Conservation (phyloP, 2,888 invertebrate species). For the Drosophila melanosoma region DNA sequence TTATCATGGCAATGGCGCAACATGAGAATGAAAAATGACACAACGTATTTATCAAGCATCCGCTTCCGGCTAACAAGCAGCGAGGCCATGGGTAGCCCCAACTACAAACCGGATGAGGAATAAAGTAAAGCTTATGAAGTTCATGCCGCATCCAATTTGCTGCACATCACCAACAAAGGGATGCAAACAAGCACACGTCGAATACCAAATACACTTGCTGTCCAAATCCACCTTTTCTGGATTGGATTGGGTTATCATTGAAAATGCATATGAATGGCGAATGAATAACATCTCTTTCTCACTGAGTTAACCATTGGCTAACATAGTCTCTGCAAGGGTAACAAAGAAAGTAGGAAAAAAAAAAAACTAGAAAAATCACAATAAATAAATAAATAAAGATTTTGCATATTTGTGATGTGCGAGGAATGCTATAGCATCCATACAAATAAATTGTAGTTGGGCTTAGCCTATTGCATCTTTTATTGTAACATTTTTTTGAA, state of each 20-base stretch:
- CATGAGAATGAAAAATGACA: slow-evolving; percentile 56
- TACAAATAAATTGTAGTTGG: not conserved
- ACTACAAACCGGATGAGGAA: slow-evolving; percentile 38
- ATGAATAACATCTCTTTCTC: not conserved
- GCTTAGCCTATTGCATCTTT: not conserved
- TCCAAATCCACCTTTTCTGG: not conserved
- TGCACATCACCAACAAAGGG: slow-evolving; percentile 7
- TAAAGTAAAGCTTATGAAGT: slow-evolving; percentile 35
- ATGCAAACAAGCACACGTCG: slow-evolving; percentile 5
- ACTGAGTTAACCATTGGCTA: not conserved
- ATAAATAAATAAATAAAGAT: not conserved
- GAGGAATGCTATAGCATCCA: not conserved
- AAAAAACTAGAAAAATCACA: not conserved
- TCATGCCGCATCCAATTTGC: slow-evolving; percentile 38
- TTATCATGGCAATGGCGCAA: slow-evolving; percentile 54
- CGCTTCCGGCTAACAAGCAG: slow-evolving; percentile 60
- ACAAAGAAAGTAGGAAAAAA: not conserved
- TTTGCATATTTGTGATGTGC: not conserved
- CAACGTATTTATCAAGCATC: slow-evolving; percentile 73
- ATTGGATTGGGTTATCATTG: not conserved
- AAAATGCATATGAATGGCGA: not conserved
- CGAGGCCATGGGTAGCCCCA: slow-evolving; percentile 6
- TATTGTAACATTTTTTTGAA: not conserved
- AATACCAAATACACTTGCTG: slow-evolving; percentile 1
- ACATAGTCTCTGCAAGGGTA: not conserved